Base-by-base conservation (phyloP, 2,113 vertebrate species). In the Entomyzon cyanotis region DNA sequence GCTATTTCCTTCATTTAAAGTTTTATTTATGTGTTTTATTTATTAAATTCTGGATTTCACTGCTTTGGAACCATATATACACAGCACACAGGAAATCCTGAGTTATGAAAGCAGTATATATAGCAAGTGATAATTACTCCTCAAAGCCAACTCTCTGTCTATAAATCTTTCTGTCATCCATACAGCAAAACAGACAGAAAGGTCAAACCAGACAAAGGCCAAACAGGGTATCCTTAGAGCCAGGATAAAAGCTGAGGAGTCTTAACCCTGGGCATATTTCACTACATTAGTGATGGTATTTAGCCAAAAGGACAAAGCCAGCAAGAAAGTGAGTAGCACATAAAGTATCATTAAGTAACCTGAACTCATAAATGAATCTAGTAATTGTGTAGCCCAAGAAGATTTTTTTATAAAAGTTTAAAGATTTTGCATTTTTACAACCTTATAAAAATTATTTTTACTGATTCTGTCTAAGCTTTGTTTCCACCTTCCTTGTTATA, bases 191-290 rank as follows among this genome's bases (percentile, higher is more conserved):
- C 4, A 46, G 67, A 58, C 58, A 80, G 89, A 90, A 83, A 91
- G 62, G 41, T 93, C 93, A 97, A 84, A 75, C 21, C 35, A 84
- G 31, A 25, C 20, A 89, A 94, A 93, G 59, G 55, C 35, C 84
- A 80, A 91, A 50, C 4, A 50, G 19, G 12, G 4, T 50, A 37
- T 46, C n/a, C 27, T 84, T 33, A 46, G 27, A 80, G 70, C 20
- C 84, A 83, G 50, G 46, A 83, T 58, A 76, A 87, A 89, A 93
- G 23, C 33, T 47, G 69, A 82, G 74, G 71, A 68, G 24, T 78
- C 56, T 77, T 75, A 92, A 93, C 39, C 59, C 12, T 84, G 42
- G 22, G 10, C 7, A 23, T 67, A 64, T 71, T 84, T 93, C 64
- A 92, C 56, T 86, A 37, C 0, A 0, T 59, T 84, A 89, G 19